Percentiles rank a stretch among this genome's conserved stretches.
These are phyloP conservation scores for Drosophila imparisetae DNA, from an alignment of 2,888 invertebrate genomes.

Conservation along the genomic window DNA sequence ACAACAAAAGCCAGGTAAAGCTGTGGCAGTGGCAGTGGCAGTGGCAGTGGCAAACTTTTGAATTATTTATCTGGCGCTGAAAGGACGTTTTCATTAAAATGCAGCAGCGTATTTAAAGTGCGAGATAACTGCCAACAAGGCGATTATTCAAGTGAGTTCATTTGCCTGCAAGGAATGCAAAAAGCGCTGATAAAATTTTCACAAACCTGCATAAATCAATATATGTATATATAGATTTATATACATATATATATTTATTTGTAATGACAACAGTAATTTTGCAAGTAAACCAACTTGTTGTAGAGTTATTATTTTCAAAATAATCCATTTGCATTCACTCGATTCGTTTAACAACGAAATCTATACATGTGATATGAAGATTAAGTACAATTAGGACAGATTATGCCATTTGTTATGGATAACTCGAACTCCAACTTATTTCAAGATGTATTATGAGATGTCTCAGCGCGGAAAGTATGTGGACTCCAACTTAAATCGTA, in stretches of 20 bases:
- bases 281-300: conserved; percentile 18
- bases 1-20: conserved; percentile 41
- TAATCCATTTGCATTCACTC: neutral
- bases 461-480: no score
- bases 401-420: no score
- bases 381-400: no score
- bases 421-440: no score
- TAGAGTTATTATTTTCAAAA: neutral
- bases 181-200: conserved; percentile 41
- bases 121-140: conserved; percentile 76
- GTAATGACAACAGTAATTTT: conserved; percentile 27
- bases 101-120: conserved; percentile 76
- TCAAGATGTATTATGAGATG: no score
- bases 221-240: neutral
- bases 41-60: conserved; percentile 75
- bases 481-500: neutral
- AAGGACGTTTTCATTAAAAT: conserved; percentile 79
- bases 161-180: conserved; percentile 74
- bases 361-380: neutral
- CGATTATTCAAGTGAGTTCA: conserved; percentile 79
- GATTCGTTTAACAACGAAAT: neutral
- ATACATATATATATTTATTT: neutral
- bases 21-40: conserved; percentile 13
- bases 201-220: neutral
- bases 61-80: conserved; percentile 77